Percentiles rank a stretch among this genome's conserved stretches.
Conservation (phyloP, 2,113 vertebrate genomes). For the Phyllostomus hastatus region DNA sequence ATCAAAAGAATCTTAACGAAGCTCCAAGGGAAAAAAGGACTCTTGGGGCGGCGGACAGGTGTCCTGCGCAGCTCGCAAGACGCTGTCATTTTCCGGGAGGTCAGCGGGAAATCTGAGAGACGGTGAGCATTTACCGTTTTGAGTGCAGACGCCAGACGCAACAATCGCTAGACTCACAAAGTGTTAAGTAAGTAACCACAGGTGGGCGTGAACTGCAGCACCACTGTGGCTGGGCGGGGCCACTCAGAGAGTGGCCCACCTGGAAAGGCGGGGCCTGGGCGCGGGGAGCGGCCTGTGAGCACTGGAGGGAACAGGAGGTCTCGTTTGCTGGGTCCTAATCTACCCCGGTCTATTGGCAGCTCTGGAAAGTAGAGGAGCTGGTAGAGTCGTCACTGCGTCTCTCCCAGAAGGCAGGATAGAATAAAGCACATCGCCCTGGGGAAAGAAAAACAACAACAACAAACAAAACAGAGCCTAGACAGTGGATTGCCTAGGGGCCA, state of each 20-base stretch:
- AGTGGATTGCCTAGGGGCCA: background rate
- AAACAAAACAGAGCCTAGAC: background rate
- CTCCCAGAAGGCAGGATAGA: background rate
- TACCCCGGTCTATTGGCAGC: rapidly evolving
- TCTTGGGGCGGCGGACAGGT: no score
- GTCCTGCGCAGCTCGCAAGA: background rate
- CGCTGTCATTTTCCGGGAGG: background rate
- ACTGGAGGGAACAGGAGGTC: no score
- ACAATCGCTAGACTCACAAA: slow-evolving; percentile 22
- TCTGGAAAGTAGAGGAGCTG: background rate
- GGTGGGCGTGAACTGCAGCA: background rate
- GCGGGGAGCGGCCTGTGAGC: rapidly evolving
- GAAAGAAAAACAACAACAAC: no score
- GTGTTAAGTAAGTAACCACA: rapidly evolving
- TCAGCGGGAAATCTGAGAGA: background rate
- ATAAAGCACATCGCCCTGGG: background rate
- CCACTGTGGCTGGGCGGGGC: background rate
- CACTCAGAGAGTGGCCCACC: background rate
- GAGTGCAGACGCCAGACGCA: background rate
- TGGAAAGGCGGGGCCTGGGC: background rate
- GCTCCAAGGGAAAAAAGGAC: background rate
- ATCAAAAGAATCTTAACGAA: background rate
- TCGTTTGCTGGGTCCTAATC: background rate
- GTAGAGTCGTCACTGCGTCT: background rate
- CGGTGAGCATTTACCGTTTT: background rate